Evolutionary conservation across 2,113 vertebrate genomes (phyloP), one percentile per base, ranked within the genome.

Genomic region (Promerops cafer): DNA sequence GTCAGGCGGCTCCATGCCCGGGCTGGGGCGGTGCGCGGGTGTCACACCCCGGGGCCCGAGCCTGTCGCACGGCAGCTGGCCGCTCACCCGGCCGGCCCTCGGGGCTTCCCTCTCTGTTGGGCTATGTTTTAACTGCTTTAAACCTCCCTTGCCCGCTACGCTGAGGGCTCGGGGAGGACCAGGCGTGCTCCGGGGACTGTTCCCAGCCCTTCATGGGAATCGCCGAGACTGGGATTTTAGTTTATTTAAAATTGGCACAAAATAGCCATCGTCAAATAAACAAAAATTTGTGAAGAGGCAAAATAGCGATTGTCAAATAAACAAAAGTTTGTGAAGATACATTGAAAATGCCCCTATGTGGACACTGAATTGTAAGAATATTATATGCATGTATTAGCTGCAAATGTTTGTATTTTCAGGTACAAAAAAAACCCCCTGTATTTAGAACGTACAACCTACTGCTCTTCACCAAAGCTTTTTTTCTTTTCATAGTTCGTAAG

Each of bases 121-220:
- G 26, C 16, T 24, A 11, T 6, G 7, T 26, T 54, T 17, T 3
- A 4, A 1, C 9, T 21, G 8, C 30, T 39, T 66, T 31, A 16
- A 50, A 45, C n/a, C 23, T 4, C 28, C 2, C 10, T 24, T 31
- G 21, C 37, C 33, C 24, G 1, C 56, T 6, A 16, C 5, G 35
- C 6, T 9, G 15, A 31, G 7, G 21, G 56, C 1, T 22, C 20
- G 23, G 27, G 21, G 3, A 54, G 12, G 7, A 24, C 10, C 52
- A 6, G 8, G 26, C 0, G 3, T 12, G 19, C 57, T 16, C 18
- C 11, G 14, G 23, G 17, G 3, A 16, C n/a, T 52, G 18, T 6
- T 39, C 37, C 20, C 47, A 16, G 1, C 13, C 11, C 54, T 18
- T 9, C 39, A 1, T 0, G 16, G 35, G 42, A 49, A 28, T 2